These are phyloP conservation scores for Silvanus unidentatus DNA, from an alignment of 2,888 invertebrate species.

Conservation along the genomic window DNA sequence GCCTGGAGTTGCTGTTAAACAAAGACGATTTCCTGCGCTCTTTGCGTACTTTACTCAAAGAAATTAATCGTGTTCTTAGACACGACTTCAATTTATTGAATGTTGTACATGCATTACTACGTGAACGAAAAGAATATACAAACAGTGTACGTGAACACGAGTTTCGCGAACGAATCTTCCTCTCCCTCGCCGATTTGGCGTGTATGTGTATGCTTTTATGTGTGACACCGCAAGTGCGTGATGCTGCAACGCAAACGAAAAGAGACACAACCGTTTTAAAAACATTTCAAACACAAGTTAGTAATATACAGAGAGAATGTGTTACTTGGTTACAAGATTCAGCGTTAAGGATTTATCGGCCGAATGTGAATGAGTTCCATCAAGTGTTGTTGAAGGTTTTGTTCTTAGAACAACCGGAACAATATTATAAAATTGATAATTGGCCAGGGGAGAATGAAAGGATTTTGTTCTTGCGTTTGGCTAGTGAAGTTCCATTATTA, in stretches of 20 bases:
- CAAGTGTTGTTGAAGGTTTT: slow-evolving; percentile 74
- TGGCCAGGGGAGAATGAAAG: slow-evolving; percentile 75
- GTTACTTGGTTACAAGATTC: slow-evolving; percentile 84
- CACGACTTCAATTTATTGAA: slow-evolving; percentile 74
- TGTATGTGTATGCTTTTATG: slow-evolving; percentile 81
- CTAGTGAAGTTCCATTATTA: slow-evolving; percentile 81
- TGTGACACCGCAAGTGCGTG: slow-evolving; percentile 64
- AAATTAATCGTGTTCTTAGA: slow-evolving; percentile 78
- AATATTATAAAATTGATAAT: slow-evolving; percentile 62
- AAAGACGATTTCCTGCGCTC: slow-evolving; percentile 88
- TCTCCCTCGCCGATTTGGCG: slow-evolving; percentile 76
- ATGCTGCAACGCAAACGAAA: slow-evolving; percentile 53
- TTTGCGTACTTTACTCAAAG: slow-evolving; percentile 77
- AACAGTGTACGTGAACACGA: slow-evolving; percentile 58
- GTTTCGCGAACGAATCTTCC: slow-evolving; percentile 77
- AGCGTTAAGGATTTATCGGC: slow-evolving; percentile 64
- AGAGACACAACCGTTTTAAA: slow-evolving; percentile 50
- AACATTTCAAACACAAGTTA: slow-evolving; percentile 43
- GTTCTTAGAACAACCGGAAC: slow-evolving; percentile 70
- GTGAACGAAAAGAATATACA: slow-evolving; percentile 57
- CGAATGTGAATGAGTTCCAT: slow-evolving; percentile 66
- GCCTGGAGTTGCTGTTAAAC: slow-evolving; percentile 74
- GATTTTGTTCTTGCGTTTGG: slow-evolving; percentile 67
- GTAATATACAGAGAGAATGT: slow-evolving; percentile 75
- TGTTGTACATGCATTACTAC: slow-evolving; percentile 73